Conservation (phyloP, 2,113 vertebrate species). For the Ardeotis arabs region DNA sequence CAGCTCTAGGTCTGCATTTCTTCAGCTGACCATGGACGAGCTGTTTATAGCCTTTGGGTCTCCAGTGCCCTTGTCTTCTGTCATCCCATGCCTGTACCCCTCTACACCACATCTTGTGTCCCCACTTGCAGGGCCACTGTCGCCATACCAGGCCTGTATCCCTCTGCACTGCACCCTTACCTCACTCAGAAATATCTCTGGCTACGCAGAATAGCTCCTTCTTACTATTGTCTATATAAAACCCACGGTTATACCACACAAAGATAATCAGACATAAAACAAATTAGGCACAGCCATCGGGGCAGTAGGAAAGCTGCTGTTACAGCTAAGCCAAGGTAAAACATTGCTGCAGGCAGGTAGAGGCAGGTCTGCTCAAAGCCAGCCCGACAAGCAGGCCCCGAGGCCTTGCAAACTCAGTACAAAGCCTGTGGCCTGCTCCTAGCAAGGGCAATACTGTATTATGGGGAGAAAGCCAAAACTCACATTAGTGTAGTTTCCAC, state of each 20-base stretch:
- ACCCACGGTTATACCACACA: neutral
- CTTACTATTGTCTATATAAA: neutral
- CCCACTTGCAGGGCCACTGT: no score
- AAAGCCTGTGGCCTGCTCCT: neutral
- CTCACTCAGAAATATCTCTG: neutral
- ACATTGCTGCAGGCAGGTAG: neutral
- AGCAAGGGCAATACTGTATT: accelerated
- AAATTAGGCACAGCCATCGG: neutral
- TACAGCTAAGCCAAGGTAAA: neutral
- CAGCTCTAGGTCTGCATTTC: neutral
- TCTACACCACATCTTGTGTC: neutral
- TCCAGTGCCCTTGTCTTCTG: neutral
- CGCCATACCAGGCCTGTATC: neutral
- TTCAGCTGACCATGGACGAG: neutral
- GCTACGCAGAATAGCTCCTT: neutral
- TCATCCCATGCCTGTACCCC: neutral
- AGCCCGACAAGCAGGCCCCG: neutral
- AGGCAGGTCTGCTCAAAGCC: neutral
- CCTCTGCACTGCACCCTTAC: neutral
- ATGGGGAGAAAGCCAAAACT: neutral
- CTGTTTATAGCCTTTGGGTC: neutral
- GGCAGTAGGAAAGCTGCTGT: no score
- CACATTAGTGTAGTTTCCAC: no score
- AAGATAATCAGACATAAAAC: neutral
- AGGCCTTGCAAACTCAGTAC: neutral